Base-by-base conservation (phyloP, 2,888 invertebrate genomes). In the Melanophora roralis region DNA sequence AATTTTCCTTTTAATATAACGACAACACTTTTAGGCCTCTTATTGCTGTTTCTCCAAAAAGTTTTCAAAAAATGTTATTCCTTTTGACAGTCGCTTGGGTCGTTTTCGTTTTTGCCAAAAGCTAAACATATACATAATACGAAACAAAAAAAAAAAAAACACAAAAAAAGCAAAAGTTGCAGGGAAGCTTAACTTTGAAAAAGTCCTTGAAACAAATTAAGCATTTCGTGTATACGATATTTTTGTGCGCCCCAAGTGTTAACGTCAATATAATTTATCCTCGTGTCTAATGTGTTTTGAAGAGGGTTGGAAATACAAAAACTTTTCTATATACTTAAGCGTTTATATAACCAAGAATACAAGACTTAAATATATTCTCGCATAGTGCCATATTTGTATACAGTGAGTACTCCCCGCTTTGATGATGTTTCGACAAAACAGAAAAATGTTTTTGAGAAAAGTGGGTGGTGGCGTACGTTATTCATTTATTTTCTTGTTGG, bases 381-480 rank as follows among this genome's bases (percentile, higher is more conserved):
- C 32, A 40, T 12, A 32, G 60, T 60, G 51, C 21, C 19, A 38
- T 57, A n/a, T 64, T 34, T 47, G 36, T 43, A 51, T 16, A 32
- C n/a, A 34, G 14, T 27, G 9, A 60, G 16, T 65, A 62, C 60
- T 62, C 55, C 75, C 68, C 45, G 75, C 68, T 40, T 69, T 69
- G 45, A 47, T 69, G 60, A 27, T 53, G 21, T 74, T 57, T 65
- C 65, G 65, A 65, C 57, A 67, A 43, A 59, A 65, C 57, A n/a
- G 40, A 59, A 65, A 59, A 43, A 49, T 72, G 8, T 59, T 49
- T n/a, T 47, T 45, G 21, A 57, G 47, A 47, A 65, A 65, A 40
- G 62, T 72, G 77, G 65, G 77, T 77, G 65, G 77, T 77, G 77
- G 72, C 55, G 62, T 32, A 21, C 59, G 36, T 69, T 68, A 36